Evolutionary conservation across 1,140 invertebrate genomes (phyloP), one percentile per base, ranked within the genome.

Genomic region (Euglossa dilemma): DNA sequence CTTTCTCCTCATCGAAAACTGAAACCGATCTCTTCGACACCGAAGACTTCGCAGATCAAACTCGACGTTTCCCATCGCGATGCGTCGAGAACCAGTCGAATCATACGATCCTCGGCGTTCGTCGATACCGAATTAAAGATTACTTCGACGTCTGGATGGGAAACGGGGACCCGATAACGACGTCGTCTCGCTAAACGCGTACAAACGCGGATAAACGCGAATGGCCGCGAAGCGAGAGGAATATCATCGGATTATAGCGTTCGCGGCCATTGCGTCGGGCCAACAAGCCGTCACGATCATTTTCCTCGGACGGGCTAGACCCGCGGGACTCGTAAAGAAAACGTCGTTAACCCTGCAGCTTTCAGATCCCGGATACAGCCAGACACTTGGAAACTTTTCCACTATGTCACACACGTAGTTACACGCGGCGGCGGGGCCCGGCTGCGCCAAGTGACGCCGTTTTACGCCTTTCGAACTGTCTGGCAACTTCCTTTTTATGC

Each of bases 401-500:
- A 69, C 64, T 85, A 66, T 71, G 72, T 87, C 82, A 78, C 82
- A 57, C 47, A 52, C 61, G 9, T 73, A 73, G 61, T 28, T 20
- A 50, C 14, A 59, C 14, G 18, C 18, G 2, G 7, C 0, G 3
- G 50, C 20, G 52, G 54, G 61, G n/a, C 61, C 63, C 70, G 71
- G 71, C 85, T 85, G 64, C 63, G 67, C 74, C 83, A 82, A 80
- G 69, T 78, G 86, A 87, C 70, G 75, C 79, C 74, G 75, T 88
- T 87, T 88, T 56, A 88, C 87, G 80, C 70, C 61, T 70, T 83
- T 85, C 86, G 71, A 81, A 70, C 50, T 85, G 75, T 75, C 87
- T 88, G 87, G 76, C 87, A 88, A 88, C 57, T 85, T 83, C 67
- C 63, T 85, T 83, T 87, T 88, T 77, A 88, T 76, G 84, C 86